Evolutionary conservation across 2,113 vertebrate species (phyloP), one percentile per base, ranked within the genome.

Genomic region (Xiphophorus hellerii): DNA sequence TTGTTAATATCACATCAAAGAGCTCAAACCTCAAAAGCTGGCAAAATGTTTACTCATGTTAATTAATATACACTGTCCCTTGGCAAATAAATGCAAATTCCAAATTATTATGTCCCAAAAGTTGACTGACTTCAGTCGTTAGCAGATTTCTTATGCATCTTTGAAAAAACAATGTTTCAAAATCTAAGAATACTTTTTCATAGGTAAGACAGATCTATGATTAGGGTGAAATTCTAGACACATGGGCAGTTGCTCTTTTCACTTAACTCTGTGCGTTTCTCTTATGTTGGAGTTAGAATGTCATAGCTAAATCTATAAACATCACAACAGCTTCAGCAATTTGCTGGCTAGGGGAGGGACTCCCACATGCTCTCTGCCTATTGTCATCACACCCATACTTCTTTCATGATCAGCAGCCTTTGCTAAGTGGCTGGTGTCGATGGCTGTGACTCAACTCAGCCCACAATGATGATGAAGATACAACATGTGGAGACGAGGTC

Each of bases 401-500:
- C 89, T 84, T 79, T 80, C 84, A 83, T 84, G 80, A 90, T 90
- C 89, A 87, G 89, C 88, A 86, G 89, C 78, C 74, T 74, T 28
- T 61, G 77, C 78, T 91, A 93, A 92, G 93, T 92, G 90, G 90
- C 84, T 87, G 80, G 87, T 90, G 90, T 91, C 84, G 88, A 92
- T 89, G 83, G 90, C 83, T 87, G 72, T 86, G 88, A 88, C 83
- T 92, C 84, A 88, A 77, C 80, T 87, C 90, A 73, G 82, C 87
- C 87, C 84, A 81, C 87, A 73, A 77, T 37, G 74, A 66, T 87
- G 90, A 92, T 87, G 77, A 87, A 91, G 87, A 91, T 84, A 86
- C 89, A 89, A 88, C 90, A 92, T 90, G 88, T 92, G 85, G 77
- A 89, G 83, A 80, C 12, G 13, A 62, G 75, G 65, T n/a, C 74